Conservation (phyloP, 2,888 invertebrate genomes). For the Cantharis lateralis region DNA sequence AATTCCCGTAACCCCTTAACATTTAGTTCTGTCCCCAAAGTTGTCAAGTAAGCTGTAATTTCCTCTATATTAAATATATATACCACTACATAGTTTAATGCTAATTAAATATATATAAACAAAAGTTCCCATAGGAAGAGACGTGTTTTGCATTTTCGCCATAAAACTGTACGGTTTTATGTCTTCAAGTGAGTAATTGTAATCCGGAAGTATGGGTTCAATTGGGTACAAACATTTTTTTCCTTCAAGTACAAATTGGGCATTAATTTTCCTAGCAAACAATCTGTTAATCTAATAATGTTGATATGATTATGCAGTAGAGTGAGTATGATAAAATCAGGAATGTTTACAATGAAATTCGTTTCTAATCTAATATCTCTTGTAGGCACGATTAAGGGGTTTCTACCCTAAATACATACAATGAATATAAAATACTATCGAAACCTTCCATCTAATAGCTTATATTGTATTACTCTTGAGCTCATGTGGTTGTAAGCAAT, state of each 20-base stretch:
- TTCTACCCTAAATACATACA: conserved; percentile 7
- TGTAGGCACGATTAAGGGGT: conserved; percentile 3
- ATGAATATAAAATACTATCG: conserved; percentile 12
- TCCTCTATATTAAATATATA: background rate
- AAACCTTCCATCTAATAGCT: conserved; percentile 11
- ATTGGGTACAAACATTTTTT: background rate
- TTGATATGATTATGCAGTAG: conserved; percentile 5
- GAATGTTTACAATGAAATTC: conserved; percentile 17
- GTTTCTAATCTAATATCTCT: conserved; percentile 16
- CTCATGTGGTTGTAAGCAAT: background rate
- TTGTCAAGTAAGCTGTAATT: background rate
- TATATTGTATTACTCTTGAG: conserved; percentile 3
- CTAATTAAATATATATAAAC: background rate
- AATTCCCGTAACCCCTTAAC: background rate
- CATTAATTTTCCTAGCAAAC: background rate
- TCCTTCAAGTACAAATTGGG: background rate
- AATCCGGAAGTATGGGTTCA: background rate
- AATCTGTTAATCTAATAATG: conserved; percentile 5
- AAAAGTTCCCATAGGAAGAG: background rate
- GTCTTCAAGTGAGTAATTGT: background rate
- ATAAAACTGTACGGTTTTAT: conserved; percentile 8
- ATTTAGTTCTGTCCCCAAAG: background rate
- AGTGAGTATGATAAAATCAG: conserved; percentile 11
- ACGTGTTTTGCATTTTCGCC: conserved; percentile 10
- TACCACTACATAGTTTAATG: background rate